Percentiles rank a stretch among this genome's conserved stretches.
These are phyloP conservation scores for Saturnia pavonia DNA, from an alignment of 2,888 invertebrate species.

Conservation along the genomic window DNA sequence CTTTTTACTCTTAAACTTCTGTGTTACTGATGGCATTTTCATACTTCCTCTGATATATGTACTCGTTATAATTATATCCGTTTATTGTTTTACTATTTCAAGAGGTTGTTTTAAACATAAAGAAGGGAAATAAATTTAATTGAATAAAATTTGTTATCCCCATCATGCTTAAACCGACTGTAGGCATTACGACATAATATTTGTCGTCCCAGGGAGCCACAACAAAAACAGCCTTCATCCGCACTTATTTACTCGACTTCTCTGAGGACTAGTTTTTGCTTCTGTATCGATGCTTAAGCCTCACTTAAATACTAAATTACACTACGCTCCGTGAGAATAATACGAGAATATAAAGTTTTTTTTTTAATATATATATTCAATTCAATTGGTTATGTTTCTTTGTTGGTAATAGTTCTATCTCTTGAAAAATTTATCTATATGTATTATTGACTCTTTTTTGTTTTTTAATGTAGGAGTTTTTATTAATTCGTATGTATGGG, in stretches of 20 bases:
- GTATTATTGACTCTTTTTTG: too few relatives aligned
- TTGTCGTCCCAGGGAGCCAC: constrained; percentile 32
- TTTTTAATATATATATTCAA: background rate
- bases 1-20: too few relatives aligned
- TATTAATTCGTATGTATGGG: too few relatives aligned
- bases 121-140: background rate
- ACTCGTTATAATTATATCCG: too few relatives aligned
- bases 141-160: background rate
- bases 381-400: constrained; percentile 19
- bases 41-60: too few relatives aligned
- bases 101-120: too few relatives aligned
- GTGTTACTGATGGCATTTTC: too few relatives aligned
- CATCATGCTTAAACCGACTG: background rate
- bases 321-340: constrained; percentile 41
- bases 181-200: constrained; percentile 23
- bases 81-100: too few relatives aligned
- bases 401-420: background rate
- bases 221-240: constrained; percentile 29
- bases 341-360: constrained; percentile 36
- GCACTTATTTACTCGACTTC: constrained; percentile 33
- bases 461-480: too few relatives aligned
- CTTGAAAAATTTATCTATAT: too few relatives aligned
- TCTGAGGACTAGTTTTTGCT: constrained; percentile 35
- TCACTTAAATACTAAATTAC: constrained; percentile 45
- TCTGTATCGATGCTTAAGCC: constrained; percentile 41